These are phyloP conservation scores for Lithophane socia DNA, from an alignment of 2,888 invertebrate genomes.

Conservation along the genomic window DNA sequence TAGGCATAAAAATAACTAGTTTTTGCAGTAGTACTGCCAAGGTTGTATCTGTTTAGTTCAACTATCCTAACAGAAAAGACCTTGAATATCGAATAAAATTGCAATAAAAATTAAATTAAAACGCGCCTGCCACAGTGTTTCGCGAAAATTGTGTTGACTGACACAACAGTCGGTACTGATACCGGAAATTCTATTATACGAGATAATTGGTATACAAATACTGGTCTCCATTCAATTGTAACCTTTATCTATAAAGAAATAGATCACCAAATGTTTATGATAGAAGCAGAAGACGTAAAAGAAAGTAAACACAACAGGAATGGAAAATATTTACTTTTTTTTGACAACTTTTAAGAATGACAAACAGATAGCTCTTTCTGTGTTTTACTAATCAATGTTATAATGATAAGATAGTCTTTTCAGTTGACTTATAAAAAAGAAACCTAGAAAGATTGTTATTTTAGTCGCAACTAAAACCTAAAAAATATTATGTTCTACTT, in stretches of 20 bases:
- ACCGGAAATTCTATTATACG: background rate
- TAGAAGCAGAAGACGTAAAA: background rate
- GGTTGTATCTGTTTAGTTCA: background rate
- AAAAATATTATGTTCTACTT: background rate
- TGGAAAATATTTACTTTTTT: background rate
- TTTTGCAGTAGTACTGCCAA: background rate
- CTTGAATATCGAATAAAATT: slow-evolving; percentile 23
- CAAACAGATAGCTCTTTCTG: background rate
- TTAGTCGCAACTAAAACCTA: background rate
- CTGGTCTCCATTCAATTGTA: background rate
- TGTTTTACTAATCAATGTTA: background rate
- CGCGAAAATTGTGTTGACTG: slow-evolving; percentile 5
- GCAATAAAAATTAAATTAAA: slow-evolving; percentile 24
- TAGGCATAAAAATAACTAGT: background rate
- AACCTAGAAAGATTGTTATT: too few species aligned
- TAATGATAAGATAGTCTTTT: background rate
- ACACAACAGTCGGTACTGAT: background rate
- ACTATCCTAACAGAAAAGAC: background rate
- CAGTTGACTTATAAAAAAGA: background rate
- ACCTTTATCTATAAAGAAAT: background rate
- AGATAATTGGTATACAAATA: background rate
- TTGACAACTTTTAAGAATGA: too few species aligned
- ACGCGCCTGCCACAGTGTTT: background rate
- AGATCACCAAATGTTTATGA: background rate
- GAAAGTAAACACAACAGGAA: background rate